Base-by-base conservation (phyloP, 2,888 invertebrate genomes). In the Habroteleia sp. region DNA sequence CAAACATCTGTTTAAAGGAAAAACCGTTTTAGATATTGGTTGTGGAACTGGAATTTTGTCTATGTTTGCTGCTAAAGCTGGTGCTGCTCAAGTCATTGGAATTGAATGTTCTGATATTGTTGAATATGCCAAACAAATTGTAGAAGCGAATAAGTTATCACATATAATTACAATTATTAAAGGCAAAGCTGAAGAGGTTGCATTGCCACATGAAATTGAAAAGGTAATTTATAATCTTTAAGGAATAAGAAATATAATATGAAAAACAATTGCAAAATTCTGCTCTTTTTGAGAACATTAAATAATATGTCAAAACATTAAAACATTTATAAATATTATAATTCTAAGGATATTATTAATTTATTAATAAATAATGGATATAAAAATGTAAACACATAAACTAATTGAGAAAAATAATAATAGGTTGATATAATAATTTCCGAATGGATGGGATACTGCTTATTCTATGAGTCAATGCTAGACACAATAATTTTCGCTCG, bases 21-120 rank as follows among this genome's bases (percentile, higher is more conserved):
- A 95, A 91, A 91, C 93, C 13, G 99, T 99, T 6, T 91, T 99
- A 80, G 99, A 99, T 89, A 97, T 99, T 80, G 99, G 99, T 5
- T 99, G 99, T 87, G 99, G 99, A 5, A 99, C 99, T 0, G 99
- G 99, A 31, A 99, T 99, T 84, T 91, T 99, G 48, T 98, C 98
- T 23, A 99, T 99, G 99, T 99, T 99, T 90, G 99, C 99, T 17
- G 99, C 99, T 0, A 98, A 97, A 89, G 98, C 99, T 1, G 99
- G 99, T 5, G 99, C 99, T 0, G 92, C 95, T 2, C 93, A 93
- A 89, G 99, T 99, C 0, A 95, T 97, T 84, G 99, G 98, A 52
- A 95, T 99, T 27, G 99, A 99, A 89, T 99, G 97, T 90, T 99
- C 99, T 7, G 98, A 97, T 89, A 99, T 99, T 82, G 97, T 99